phyloP scores from a whole-genome alignment of 2,888 invertebrate genomes.

The Phengaris arion region DNA sequence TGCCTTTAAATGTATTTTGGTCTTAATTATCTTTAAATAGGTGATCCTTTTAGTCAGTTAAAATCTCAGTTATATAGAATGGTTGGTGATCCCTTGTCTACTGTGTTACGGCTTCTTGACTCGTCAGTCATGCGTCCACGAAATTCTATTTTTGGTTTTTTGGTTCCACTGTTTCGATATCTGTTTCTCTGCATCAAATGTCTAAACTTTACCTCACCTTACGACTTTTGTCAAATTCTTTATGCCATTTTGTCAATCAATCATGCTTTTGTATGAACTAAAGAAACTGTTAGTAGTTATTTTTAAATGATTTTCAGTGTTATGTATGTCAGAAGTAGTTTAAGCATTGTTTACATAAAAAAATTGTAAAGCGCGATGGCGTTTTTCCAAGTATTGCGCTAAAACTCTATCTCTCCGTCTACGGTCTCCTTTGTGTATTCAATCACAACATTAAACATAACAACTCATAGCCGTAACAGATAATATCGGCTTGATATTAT shows the following conservation, averaged over 20 bases:
- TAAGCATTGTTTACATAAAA: too few species aligned
- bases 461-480: not conserved
- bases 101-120: slow-evolving; percentile 11
- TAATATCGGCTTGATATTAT: slow-evolving; percentile 3
- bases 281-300: too few species aligned
- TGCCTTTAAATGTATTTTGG: not conserved
- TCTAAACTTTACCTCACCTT: not conserved
- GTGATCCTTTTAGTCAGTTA: not conserved
- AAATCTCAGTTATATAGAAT: not conserved
- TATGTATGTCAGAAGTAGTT: too few species aligned
- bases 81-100: not conserved
- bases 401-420: too few species aligned
- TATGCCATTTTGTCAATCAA: not conserved
- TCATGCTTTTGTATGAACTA: not conserved
- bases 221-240: not conserved
- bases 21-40: not conserved
- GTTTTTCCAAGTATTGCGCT: too few species aligned
- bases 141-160: not conserved
- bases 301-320: too few species aligned
- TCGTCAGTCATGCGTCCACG: slow-evolving; percentile 4
- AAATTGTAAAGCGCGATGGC: too few species aligned
- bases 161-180: slow-evolving; percentile 9
- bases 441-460: too few species aligned
- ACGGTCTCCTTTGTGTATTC: too few species aligned
- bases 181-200: slow-evolving; percentile 21